These are phyloP conservation scores for Xanthorhoe spadicearia DNA, from an alignment of 2,888 invertebrate genomes.

Conservation along the genomic window DNA sequence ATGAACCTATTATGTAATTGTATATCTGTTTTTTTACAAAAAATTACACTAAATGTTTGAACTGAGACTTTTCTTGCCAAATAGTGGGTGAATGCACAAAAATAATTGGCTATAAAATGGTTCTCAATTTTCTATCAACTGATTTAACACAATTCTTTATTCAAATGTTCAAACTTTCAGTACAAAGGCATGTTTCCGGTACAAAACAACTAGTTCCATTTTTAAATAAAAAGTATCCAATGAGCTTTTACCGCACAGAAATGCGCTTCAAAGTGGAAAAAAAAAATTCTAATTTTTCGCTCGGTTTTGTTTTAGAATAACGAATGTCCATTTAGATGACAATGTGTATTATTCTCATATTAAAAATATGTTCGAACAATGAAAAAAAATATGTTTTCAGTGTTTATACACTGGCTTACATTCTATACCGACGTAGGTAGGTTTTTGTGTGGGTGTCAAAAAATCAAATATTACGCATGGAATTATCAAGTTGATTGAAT, in stretches of 20 bases:
- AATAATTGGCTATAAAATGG: neutral
- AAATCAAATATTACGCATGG: too few relatives aligned
- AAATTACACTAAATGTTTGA: neutral
- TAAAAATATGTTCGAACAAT: conserved; percentile 9
- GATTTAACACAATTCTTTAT: neutral
- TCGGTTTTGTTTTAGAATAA: conserved; percentile 37
- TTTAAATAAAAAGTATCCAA: conserved; percentile 30
- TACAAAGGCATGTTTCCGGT: conserved; percentile 31
- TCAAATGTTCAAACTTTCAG: conserved; percentile 16
- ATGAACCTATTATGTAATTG: too few relatives aligned
- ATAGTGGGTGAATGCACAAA: neutral
- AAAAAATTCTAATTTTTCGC: conserved; percentile 39
- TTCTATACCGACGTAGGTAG: too few relatives aligned
- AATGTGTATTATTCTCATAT: conserved; percentile 27
- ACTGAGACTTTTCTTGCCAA: neutral
- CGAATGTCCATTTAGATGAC: conserved; percentile 30
- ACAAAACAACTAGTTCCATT: conserved; percentile 34
- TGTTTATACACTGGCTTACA: neutral
- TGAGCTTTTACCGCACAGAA: conserved; percentile 32
- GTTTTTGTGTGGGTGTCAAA: too few relatives aligned
- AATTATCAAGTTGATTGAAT: too few relatives aligned
- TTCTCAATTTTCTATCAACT: neutral
- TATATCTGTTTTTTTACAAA: too few relatives aligned
- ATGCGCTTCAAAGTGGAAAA: conserved; percentile 32
- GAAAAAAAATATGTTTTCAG: neutral